Evolutionary conservation across 2,888 invertebrate genomes (phyloP), one percentile per base, ranked within the genome.

Genomic region (Cotesia congregata): DNA sequence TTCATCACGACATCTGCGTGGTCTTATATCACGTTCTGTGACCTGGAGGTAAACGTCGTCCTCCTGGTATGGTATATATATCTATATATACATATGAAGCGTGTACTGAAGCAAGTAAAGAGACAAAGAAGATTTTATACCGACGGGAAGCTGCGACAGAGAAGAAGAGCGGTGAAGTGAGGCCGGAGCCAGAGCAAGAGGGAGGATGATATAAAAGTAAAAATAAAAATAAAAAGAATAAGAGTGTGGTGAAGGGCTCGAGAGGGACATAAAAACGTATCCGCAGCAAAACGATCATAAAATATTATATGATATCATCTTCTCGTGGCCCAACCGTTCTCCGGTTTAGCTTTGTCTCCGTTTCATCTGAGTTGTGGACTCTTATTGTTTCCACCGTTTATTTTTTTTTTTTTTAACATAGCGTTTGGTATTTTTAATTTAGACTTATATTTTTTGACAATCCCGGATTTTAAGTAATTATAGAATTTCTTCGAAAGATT

Each of bases 251-350:
- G 78, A 77, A 78, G 81, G 82, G 80, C 83, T 80, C 83, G 83
- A 85, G 74, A 64, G 17, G 61, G 68, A 70, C 61, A 69, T 77
- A 73, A 73, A 86, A 86, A 86, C 86, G 83, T 84, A 86, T 86
- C 85, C 83, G 65, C 77, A 82, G 81, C 50, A 50, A 65, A 85
- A 84, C 79, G 83, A 85, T 84, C 86, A 85, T 86, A 86, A 86
- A 86, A 82, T 81, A 65, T 50, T 62, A 86, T 86, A 82, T 85
- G 86, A 86, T 86, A 86, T 86, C 86, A 86, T 86, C 86, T 86
- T 77, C 72, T 86, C 83, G 71, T 75, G 70, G 77, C 72, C 79
- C 75, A 67, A 72, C 78, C 72, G 74, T 77, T 77, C 83, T 82
- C 83, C 81, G 81, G 82, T 50, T 50, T 50, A 83, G 82, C 85